Evolutionary conservation across 2,797 vertebrate genomes (phyloP), one percentile per base, ranked within the genome.

Genomic region (Lacerta viridis): DNA sequence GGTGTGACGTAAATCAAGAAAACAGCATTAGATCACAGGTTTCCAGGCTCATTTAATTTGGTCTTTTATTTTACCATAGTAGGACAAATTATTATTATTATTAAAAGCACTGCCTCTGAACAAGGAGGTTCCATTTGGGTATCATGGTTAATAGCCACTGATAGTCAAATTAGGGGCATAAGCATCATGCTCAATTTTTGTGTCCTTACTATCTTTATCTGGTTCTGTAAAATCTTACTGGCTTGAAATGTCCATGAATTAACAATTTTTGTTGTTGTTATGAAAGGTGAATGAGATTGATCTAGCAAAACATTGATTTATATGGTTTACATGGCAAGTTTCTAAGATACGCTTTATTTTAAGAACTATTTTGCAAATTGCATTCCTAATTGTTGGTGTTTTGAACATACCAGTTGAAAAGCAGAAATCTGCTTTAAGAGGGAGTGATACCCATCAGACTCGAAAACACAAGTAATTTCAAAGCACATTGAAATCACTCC

Each of bases 211-310:
- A 27, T 80, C 11, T 84, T 89, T 90, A 27, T 66, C 33, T 86
- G 13, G 39, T 91, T n/a, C 80, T 91, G n/a, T 81, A n/a, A 46
- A 79, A 29, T 9, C 29, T 74, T 87, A 66, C 59, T 86, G 66
- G 5, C 83, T 85, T 92, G n/a, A 90, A 80, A 92, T 88, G 10
- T 71, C 83, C 89, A 75, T 80, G 82, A 93, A 93, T 71, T 33
- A 39, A 1, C 85, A 6, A n/a, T 83, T 71, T 89, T 76, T 85
- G 33, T 33, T 33, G 33, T 80, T 90, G 64, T 15, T 41, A 55
- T 46, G 74, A 5, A 85, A 1, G 36, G 2, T 84, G 91, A 90
- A 90, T 79, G 74, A 78, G 64, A 61, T 86, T 83, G 72, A 78
- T 83, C 46, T 66, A 59, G 15, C 55, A 91, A 87, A 87, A 84